Evolutionary conservation across 2,797 vertebrate species (phyloP).

Genomic region (Crocidura indochinensis): DNA sequence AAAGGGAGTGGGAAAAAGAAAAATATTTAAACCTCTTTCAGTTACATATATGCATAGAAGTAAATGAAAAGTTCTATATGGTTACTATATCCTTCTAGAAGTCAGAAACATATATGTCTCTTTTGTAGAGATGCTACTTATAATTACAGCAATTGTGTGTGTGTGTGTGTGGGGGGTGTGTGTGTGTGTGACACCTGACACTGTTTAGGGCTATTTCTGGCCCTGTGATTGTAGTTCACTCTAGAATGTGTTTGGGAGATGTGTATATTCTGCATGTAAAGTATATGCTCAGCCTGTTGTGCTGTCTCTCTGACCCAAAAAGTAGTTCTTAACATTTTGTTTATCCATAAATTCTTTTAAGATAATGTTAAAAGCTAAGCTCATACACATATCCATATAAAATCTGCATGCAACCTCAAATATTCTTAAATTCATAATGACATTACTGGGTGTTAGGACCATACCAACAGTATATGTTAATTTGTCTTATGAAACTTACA

Average conservation of each 20-base stretch:
- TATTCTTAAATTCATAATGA: neutral
- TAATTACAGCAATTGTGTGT: neutral
- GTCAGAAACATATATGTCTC: neutral
- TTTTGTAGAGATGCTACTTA: neutral
- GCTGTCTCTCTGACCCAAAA: too few relatives aligned
- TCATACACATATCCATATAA: neutral
- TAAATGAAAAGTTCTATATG: neutral
- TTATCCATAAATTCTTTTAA: conserved; percentile 40
- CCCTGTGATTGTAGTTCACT: too few relatives aligned
- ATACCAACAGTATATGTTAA: conserved; percentile 8
- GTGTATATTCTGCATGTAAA: too few relatives aligned
- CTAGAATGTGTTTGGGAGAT: too few relatives aligned
- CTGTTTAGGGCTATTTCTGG: too few relatives aligned
- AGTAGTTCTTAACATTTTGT: conserved; percentile 10
- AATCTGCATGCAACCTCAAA: conserved; percentile 48
- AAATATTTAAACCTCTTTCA: conserved; percentile 14
- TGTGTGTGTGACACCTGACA: too few relatives aligned
- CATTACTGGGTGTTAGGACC: neutral
- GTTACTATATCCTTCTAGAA: neutral
- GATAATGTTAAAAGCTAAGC: conserved; percentile 19
- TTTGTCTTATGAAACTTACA: conserved; percentile 52
- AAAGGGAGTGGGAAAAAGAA: neutral
- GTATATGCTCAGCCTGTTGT: too few relatives aligned
- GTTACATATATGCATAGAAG: neutral
- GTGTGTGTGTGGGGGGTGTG: neutral